These are phyloP conservation scores for Pachypanchax playfairii DNA, from an alignment of 2,113 vertebrate genomes.

Conservation along the genomic window DNA sequence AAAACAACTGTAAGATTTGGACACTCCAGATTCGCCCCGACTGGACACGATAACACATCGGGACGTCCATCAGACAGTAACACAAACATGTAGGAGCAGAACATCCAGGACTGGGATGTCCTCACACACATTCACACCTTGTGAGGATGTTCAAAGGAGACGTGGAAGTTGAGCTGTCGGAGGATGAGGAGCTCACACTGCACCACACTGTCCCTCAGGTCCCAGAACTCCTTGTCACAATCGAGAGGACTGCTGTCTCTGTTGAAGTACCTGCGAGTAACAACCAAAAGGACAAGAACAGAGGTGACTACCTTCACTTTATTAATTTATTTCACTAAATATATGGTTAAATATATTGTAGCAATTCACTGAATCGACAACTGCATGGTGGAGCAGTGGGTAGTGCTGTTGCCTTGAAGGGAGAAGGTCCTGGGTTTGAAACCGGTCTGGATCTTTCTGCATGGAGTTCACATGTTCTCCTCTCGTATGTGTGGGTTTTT, in stretches of 20 bases:
- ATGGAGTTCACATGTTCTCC: no score
- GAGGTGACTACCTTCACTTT: background rate
- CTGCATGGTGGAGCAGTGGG: no score
- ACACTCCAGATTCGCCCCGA: no score
- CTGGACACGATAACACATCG: background rate
- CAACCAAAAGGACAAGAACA: background rate
- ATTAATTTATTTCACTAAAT: no score
- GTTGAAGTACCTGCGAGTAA: conserved; percentile 80
- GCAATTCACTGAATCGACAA: no score
- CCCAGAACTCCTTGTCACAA: conserved; percentile 86
- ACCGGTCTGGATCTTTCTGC: no score
- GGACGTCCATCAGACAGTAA: background rate
- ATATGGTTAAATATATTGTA: no score
- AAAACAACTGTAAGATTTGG: no score
- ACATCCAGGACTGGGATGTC: conserved; percentile 1
- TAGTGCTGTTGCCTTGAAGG: no score
- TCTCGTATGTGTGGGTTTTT: no score
- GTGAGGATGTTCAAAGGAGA: conserved; percentile 88
- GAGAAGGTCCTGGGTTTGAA: no score
- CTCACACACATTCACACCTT: conserved; percentile 70
- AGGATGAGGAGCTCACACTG: conserved; percentile 89
- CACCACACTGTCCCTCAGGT: conserved; percentile 87
- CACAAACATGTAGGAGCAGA: background rate
- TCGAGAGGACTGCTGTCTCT: conserved; percentile 81
- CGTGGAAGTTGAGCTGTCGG: conserved; percentile 85